Evolutionary conservation across 23 tunicate genomes (phyloP), one percentile per base, ranked within the genome.

Genomic region (Corella eumyota): DNA sequence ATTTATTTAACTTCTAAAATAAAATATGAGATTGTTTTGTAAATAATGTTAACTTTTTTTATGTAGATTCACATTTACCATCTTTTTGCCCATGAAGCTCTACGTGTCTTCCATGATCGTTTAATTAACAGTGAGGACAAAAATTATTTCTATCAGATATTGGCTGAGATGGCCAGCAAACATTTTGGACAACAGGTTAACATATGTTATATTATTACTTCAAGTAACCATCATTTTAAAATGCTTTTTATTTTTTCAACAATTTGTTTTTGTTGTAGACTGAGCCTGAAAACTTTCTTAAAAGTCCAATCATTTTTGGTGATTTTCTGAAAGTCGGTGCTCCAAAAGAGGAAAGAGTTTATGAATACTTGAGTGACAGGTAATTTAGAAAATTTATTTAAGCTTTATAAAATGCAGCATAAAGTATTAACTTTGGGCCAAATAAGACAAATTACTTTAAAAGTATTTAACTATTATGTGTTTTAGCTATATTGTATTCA

Each of bases 31-130:
- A 23, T 11, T 11, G 25, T n/a, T 11, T 11, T 9, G 11, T 40
- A 9, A 40, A 40, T 60, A 7, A 7, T 15, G 66, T 9, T 30
- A 60, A 11, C 48, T 22, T 22, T 7, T 11, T 40, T 40, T 40
- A 40, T 40, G 48, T 40, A 88, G 96, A 59, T 56, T 50, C 96
- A 88, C 17, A 85, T 93, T 22, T 93, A 84, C 95, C 90, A 87
- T 31, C 61, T 93, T 30, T 93, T 93, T 77, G 78, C 90, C 33
- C 99, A 93, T 78, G 99, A 93, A 70, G 62, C 99, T 0, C 78
- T 65, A 25, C 78, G 99, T 17, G 99, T 93, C 15, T 93, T 93
- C 79, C 99, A 93, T 69, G 99, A 93, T 64, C 94, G 99, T 56
- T 83, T 93, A 30, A 93, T 93, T 74, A 87, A 93, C 71, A 36